These are phyloP conservation scores for Muntiacus muntjak DNA, from an alignment of 2,113 vertebrate genomes.

Conservation along the genomic window DNA sequence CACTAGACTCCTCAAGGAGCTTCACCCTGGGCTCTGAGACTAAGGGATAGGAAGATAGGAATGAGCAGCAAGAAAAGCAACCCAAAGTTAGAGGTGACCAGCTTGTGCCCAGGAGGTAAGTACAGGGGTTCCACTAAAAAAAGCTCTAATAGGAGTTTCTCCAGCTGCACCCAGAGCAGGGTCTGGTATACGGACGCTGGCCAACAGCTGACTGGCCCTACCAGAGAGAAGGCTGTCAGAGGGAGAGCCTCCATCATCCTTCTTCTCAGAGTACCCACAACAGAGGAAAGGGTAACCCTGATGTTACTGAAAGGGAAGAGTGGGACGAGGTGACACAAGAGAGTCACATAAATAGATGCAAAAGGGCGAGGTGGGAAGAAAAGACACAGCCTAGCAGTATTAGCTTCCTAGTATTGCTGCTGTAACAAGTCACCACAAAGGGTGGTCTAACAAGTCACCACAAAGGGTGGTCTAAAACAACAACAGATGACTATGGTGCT, in stretches of 20 bases:
- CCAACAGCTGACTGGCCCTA: not conserved
- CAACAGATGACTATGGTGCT: not conserved
- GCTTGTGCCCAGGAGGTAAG: not conserved
- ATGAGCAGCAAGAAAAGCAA: not conserved
- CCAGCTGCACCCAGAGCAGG: not conserved
- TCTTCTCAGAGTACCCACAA: not conserved
- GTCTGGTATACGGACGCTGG: accelerated
- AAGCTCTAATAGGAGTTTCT: not conserved
- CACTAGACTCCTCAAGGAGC: not conserved
- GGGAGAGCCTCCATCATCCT: not conserved
- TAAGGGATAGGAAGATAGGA: not conserved
- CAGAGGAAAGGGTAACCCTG: not conserved
- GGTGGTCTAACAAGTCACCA: too few species aligned
- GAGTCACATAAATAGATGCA: too few species aligned
- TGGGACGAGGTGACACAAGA: not conserved
- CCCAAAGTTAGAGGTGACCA: not conserved
- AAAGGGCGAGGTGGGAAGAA: not conserved
- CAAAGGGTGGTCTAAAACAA: not conserved
- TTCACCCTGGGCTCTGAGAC: not conserved
- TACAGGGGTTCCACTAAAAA: accelerated
- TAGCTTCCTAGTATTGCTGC: not conserved
- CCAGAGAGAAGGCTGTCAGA: not conserved
- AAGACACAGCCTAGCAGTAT: not conserved
- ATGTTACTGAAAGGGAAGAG: not conserved
- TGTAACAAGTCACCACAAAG: not conserved